Base-by-base conservation (phyloP, 2,888 invertebrate genomes). In the Fragum whitleyi region DNA sequence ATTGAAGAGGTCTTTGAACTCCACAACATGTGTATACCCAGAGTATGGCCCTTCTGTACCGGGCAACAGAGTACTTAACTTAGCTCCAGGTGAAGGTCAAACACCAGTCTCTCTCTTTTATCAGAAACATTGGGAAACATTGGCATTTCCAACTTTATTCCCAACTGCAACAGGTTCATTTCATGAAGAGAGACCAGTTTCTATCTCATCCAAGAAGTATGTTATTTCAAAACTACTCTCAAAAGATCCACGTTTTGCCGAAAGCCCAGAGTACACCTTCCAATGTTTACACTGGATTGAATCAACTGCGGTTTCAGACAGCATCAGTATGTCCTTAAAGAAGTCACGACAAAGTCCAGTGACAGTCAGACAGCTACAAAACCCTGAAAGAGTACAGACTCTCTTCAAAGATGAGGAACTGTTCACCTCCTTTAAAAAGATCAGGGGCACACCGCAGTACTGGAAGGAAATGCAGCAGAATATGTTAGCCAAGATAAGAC, bases 401-500 rank as follows among this genome's bases (percentile, higher is more conserved):
- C 21, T 65, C 36, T 61, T 61, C 36, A 19, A 61, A 57, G 29
- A 76, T 68, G 36, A 62, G 70, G 16, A 32, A 29, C 2, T 82
- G 28, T 75, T 70, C 67, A 61, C 74, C n/a, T 59, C 79, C 21
- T 78, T 75, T 29, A 75, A 79, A 32, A 70, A 57, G n/a, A 61
- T 79, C n/a, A 16, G 75, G 2, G 82, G 75, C 5, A 51, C 72
- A 14, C 72, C 73, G 16, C 82, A 82, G 53, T 82, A 82, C 57
- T 79, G 73, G 51, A 65, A 82, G 28, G 39, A 79, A 19, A 83
- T 83, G 77, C 83, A 83, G 23, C 51, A 55, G 19, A 71, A 83
- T 36, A 82, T 79, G 82, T 32, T 82, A 0, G 82, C 77, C 21
- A 82, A 79, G 55, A 36, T 82, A 1, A 53, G 79, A 59, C 75